phyloP scores from a whole-genome alignment of 1,140 invertebrate genomes.

The Ruditapes philippinarum region DNA sequence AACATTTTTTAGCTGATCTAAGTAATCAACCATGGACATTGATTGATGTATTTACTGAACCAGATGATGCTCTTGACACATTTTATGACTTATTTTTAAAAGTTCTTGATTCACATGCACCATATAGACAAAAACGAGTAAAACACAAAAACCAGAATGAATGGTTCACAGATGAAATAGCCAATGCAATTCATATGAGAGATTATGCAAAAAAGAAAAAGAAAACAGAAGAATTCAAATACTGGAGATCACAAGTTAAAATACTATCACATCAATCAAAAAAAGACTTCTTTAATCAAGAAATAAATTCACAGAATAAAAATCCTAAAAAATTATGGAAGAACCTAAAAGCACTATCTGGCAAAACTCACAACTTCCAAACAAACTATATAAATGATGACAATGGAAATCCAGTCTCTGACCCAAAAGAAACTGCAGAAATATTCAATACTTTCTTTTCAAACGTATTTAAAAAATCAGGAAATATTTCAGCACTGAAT shows the following conservation, averaged over 20 bases:
- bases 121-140: background rate
- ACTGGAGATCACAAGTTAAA: background rate
- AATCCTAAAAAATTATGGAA: background rate
- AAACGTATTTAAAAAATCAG: background rate
- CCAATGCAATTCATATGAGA: background rate
- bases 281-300: background rate
- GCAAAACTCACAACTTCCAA: background rate
- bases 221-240: background rate
- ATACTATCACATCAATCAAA: background rate
- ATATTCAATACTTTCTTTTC: background rate
- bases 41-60: background rate
- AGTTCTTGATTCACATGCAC: background rate
- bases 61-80: slow-evolving; percentile 6
- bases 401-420: background rate
- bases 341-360: background rate
- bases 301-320: background rate
- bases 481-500: background rate
- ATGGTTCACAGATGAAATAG: slow-evolving; percentile 21
- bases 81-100: background rate
- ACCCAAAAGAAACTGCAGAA: background rate
- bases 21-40: background rate
- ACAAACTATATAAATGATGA: background rate
- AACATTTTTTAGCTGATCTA: background rate
- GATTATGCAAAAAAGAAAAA: background rate
- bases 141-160: background rate